These are phyloP conservation scores for Chymomyza fuscimana DNA, from an alignment of 2,888 invertebrate species.

Conservation along the genomic window DNA sequence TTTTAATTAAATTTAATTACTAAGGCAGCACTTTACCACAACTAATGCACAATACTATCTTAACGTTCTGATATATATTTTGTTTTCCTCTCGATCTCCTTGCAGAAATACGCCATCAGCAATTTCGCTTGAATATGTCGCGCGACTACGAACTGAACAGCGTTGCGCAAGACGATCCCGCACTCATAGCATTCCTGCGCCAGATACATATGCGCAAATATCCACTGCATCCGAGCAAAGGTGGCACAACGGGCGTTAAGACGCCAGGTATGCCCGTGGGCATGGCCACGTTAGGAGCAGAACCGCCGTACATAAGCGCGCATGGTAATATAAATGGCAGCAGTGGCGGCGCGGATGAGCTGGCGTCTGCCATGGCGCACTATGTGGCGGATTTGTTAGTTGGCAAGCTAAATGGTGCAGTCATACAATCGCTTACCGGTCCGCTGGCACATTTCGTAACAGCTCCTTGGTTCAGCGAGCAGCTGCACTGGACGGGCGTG, in stretches of 20 bases:
- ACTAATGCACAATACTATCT: constrained; percentile 12
- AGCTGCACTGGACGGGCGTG: constrained; percentile 87
- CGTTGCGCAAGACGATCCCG: constrained; percentile 88
- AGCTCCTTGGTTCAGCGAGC: constrained; percentile 86
- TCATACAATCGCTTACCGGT: constrained; percentile 84
- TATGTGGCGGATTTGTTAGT: constrained; percentile 77
- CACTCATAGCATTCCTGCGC: constrained; percentile 87
- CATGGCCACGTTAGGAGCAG: constrained; percentile 32
- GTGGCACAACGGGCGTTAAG: constrained; percentile 33
- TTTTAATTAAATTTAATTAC: constrained; percentile 68
- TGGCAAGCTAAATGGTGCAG: constrained; percentile 83
- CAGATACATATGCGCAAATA: constrained; percentile 84
- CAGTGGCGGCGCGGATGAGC: constrained; percentile 65
- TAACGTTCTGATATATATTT: not conserved
- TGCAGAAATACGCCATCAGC: constrained; percentile 86
- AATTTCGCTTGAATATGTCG: constrained; percentile 89
- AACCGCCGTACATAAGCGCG: not conserved
- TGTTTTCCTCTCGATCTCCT: constrained; percentile 19
- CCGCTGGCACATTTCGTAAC: constrained; percentile 83
- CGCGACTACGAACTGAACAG: constrained; percentile 87
- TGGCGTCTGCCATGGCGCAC: constrained; percentile 76
- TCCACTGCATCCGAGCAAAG: constrained; percentile 68
- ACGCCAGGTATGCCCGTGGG: constrained; percentile 37
- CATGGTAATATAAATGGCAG: constrained; percentile 8
- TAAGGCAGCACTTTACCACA: constrained; percentile 18